Percentiles rank a stretch among this genome's conserved stretches.
Evolutionary conservation across 2,113 vertebrate species (phyloP).

Genomic region (Cyprinodon variegatus): DNA sequence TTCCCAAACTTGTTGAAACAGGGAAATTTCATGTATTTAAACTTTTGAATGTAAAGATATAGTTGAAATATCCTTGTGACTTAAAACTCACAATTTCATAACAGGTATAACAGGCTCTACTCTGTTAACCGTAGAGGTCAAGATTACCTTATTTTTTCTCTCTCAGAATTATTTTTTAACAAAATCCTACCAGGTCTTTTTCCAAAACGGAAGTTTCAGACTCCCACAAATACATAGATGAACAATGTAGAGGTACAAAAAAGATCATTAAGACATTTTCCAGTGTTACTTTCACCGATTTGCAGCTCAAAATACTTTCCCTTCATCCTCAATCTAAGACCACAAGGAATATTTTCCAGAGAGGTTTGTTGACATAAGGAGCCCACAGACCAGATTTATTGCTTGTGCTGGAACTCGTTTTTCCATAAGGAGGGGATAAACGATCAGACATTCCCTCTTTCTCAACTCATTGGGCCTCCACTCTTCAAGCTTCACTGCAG

Average conservation of each 20-base stretch:
- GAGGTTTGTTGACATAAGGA: neutral
- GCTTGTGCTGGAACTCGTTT: slow-evolving; percentile 9
- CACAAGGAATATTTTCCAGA: neutral
- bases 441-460: slow-evolving; percentile 34
- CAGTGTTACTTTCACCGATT: neutral
- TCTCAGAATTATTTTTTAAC: too few species aligned
- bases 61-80: too few species aligned
- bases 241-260: neutral
- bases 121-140: too few species aligned
- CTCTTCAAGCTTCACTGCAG: slow-evolving; percentile 42
- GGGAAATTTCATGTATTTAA: too few species aligned
- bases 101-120: neutral
- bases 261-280: neutral
- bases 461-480: slow-evolving; percentile 16
- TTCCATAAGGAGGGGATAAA: slow-evolving; percentile 32
- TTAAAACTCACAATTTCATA: too few species aligned
- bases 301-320: neutral
- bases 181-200: neutral
- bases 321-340: neutral
- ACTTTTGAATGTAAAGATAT: neutral
- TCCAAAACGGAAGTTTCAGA: neutral
- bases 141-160: too few species aligned
- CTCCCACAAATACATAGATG: neutral
- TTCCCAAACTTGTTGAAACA: too few species aligned
- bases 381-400: slow-evolving; percentile 21